Evolutionary conservation across 2,797 vertebrate species (phyloP).

Genomic region (Thalassophryne amazonica): DNA sequence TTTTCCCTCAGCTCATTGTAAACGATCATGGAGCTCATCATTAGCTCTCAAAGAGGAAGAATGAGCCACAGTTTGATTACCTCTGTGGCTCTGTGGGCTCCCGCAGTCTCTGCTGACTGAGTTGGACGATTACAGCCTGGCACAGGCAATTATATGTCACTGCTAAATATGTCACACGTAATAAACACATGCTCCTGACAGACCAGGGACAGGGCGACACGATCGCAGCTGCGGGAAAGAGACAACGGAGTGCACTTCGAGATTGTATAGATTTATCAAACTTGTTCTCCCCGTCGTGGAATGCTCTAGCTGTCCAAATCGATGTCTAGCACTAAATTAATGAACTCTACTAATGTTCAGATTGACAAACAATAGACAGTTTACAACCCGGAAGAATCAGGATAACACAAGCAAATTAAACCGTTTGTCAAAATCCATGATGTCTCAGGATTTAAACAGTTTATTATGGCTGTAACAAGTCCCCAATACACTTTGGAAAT

Average conservation of each 20-base stretch:
- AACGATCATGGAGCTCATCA: conserved; percentile 60
- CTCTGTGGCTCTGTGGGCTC: conserved; percentile 56
- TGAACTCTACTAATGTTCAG: conserved; percentile 1
- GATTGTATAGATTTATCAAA: conserved; percentile 39
- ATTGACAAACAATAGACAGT: conserved; percentile 24
- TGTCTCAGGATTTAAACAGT: no score
- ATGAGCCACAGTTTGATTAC: conserved; percentile 64
- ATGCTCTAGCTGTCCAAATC: conserved; percentile 26
- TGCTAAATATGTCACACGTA: conserved; percentile 74
- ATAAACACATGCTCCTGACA: conserved; percentile 70
- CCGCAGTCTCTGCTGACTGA: conserved; percentile 59
- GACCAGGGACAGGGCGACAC: conserved; percentile 39
- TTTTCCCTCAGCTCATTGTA: conserved; percentile 40
- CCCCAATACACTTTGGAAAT: no score
- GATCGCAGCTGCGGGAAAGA: conserved; percentile 30
- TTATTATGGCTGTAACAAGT: no score
- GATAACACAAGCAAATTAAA: no score
- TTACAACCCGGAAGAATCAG: no score
- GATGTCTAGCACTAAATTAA: conserved; percentile 26
- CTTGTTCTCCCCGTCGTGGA: conserved; percentile 16
- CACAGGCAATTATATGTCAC: conserved; percentile 71
- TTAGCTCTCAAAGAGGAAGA: conserved; percentile 63
- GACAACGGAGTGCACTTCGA: conserved; percentile 34
- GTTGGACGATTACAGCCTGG: conserved; percentile 67
- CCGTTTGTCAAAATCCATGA: no score